Evolutionary conservation across 2,113 vertebrate genomes (phyloP), one percentile per base, ranked within the genome.

Genomic region (Hipposideros armiger): DNA sequence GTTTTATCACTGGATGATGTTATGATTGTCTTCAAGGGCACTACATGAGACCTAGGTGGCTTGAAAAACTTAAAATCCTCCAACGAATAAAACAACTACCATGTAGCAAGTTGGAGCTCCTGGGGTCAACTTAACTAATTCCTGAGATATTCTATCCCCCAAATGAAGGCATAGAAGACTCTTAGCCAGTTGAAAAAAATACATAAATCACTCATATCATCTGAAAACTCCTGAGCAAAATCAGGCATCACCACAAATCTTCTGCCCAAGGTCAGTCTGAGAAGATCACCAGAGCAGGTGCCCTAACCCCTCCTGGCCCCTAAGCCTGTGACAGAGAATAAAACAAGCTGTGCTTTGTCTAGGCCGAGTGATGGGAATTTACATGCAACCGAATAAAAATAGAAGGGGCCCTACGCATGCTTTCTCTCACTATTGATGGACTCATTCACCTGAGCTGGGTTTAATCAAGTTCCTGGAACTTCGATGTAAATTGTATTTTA

Each of bases 21-120:
- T 26, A 76, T 9, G 0, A 72, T 40, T 16, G 40, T 36, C 45
- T 85, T 54, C 15, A 91, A 87, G 40, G 58, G 36, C 20, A 87
- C 17, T 36, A 16, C 58, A 36, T 11, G 36, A 87, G 30, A 95
- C 1, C 3, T 36, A 7, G 20, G 16, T 52, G 60, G 10, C 60
- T 93, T 91, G 8, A 89, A 93, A 69, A n/a, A 84, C 36, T 95
- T 72, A 80, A 58, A 90, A 52, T 72, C 89, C 87, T 95, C 52
- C 47, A 26, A 58, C 88, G 88, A 77, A 47, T 36, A 88, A 76
- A 87, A 58, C 62, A 20, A 40, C 40, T 15, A 17, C n/a, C 7
- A 15, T 2, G 20, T 60, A 85, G n/a, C 32, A 72, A 14, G 30
- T 1, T 66, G 70, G 32, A 28, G 20, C 28, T 66, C 19, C 16